These are phyloP conservation scores for Bombylius major DNA, from an alignment of 2,888 invertebrate species.

Conservation along the genomic window DNA sequence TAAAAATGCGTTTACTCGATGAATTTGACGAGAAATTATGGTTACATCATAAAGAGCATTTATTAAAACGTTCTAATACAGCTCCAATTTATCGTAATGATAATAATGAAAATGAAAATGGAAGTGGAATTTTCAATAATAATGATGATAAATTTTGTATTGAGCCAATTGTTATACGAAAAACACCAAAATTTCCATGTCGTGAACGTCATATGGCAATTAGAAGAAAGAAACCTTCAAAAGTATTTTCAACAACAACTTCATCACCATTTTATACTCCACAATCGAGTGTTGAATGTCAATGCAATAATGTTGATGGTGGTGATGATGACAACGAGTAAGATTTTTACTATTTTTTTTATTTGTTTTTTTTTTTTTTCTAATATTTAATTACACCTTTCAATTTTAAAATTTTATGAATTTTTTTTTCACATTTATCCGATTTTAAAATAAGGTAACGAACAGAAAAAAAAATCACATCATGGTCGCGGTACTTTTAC, in stretches of 20 bases:
- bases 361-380: background rate
- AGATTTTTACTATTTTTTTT: slow-evolving; percentile 1
- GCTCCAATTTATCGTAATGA: background rate
- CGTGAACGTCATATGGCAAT: slow-evolving; percentile 56
- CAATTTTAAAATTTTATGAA: too few relatives aligned
- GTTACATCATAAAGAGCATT: slow-evolving; percentile 9
- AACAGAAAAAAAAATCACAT: too few relatives aligned
- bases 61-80: slow-evolving; percentile 2
- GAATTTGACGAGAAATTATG: slow-evolving; percentile 13
- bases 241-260: slow-evolving; percentile 3
- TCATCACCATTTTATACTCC: slow-evolving; percentile 10
- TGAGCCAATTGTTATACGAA: slow-evolving; percentile 37
- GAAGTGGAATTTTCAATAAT: background rate
- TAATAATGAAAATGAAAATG: background rate
- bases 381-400: too few relatives aligned
- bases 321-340: background rate
- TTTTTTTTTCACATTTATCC: too few relatives aligned
- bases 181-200: slow-evolving; percentile 53
- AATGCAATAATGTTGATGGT: slow-evolving; percentile 8
- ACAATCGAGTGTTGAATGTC: slow-evolving; percentile 13
- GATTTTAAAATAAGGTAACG: too few relatives aligned
- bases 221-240: slow-evolving; percentile 41
- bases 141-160: slow-evolving; percentile 20
- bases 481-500: too few relatives aligned
- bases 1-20: slow-evolving; percentile 13